A percentile compares a stretch with the other conserved stretches of the same genome.
Evolutionary conservation across 2,797 vertebrate species (phyloP).

Genomic region (Lithobates pipiens): DNA sequence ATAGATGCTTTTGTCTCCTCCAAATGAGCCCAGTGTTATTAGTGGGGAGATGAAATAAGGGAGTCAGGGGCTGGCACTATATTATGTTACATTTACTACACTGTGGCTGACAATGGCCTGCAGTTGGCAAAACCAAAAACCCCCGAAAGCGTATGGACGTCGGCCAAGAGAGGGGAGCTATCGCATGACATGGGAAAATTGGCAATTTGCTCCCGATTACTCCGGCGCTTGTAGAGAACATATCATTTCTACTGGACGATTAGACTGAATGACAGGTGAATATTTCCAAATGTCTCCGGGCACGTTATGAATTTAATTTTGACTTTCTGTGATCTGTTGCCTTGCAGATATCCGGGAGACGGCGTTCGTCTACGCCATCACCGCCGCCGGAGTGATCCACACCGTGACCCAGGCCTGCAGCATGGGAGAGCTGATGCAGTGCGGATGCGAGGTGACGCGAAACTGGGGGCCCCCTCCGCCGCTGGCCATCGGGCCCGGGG

Average conservation of each 20-base stretch:
- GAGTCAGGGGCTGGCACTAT: not conserved
- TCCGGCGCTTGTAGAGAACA: conserved; percentile 18
- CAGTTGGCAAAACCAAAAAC: conserved; percentile 26
- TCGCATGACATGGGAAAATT: conserved; percentile 7
- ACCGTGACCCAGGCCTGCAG: conserved; percentile 97
- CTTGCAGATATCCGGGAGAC: conserved; percentile 94
- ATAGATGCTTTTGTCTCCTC: conserved; percentile 6
- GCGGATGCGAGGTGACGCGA: conserved; percentile 89
- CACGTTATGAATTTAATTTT: not conserved
- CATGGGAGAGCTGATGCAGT: conserved; percentile 96
- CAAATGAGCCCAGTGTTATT: not conserved
- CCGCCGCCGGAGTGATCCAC: conserved; percentile 92
- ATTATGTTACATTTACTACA: not conserved
- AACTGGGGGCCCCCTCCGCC: conserved; percentile 84
- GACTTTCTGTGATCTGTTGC: not conserved
- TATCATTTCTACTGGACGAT: not conserved
- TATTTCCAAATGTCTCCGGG: not conserved
- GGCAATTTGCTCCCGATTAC: conserved; percentile 34
- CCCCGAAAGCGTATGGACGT: not conserved
- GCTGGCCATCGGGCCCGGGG: conserved; percentile 71
- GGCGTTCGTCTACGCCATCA: conserved; percentile 96
- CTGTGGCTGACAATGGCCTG: conserved; percentile 1
- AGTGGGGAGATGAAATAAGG: conserved; percentile 3
- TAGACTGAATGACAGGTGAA: conserved; percentile 3
- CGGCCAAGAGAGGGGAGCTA: not conserved